phyloP scores from a whole-genome alignment of 1,140 invertebrate species.

The Cotesia chilonis region DNA sequence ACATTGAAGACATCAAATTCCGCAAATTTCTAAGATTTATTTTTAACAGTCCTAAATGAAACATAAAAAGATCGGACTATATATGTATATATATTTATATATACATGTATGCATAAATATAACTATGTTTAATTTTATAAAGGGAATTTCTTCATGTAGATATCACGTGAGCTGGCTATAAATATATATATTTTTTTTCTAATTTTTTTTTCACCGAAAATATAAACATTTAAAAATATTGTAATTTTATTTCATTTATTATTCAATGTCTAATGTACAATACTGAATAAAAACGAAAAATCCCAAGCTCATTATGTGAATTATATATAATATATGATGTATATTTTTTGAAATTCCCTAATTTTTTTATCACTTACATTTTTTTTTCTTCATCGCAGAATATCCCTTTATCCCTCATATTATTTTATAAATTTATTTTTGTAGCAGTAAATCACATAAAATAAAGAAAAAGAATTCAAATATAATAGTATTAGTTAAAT shows the following conservation, averaged over 20 bases:
- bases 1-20: too few species aligned
- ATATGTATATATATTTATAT: too few species aligned
- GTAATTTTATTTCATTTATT: constrained; percentile 10
- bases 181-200: constrained; percentile 11
- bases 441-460: too few species aligned
- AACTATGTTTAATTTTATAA: constrained; percentile 13
- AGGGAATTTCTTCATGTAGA: background rate
- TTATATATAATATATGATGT: background rate
- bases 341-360: background rate
- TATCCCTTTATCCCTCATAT: too few species aligned
- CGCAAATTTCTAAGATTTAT: background rate
- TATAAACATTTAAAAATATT: constrained; percentile 36
- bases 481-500: too few species aligned
- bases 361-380: constrained; percentile 17
- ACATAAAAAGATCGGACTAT: too few species aligned
- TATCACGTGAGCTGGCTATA: background rate
- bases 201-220: constrained; percentile 36
- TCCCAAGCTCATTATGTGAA: background rate
- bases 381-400: constrained; percentile 12
- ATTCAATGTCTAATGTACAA: background rate
- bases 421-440: too few species aligned
- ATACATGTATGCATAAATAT: constrained; percentile 19
- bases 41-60: too few species aligned
- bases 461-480: too few species aligned
- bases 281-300: constrained; percentile 17